These are phyloP conservation scores for Drosophila acutilabella DNA, from an alignment of 2,888 invertebrate species.

Conservation along the genomic window DNA sequence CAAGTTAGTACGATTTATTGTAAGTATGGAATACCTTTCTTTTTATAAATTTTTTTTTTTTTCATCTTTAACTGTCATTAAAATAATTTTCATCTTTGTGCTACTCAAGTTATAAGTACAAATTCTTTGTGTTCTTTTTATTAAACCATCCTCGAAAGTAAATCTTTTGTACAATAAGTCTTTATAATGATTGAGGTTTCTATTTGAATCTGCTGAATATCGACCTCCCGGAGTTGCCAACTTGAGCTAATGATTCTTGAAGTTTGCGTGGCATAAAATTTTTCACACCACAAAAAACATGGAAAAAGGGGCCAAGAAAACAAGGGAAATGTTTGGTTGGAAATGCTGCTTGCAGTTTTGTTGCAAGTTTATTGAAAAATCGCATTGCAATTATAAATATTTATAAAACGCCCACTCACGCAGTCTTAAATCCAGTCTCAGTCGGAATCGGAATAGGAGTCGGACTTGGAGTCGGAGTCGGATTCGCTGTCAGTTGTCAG, in stretches of 20 bases:
- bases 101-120: too few species aligned
- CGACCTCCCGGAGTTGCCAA: slow-evolving; percentile 14
- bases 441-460: slow-evolving; percentile 11
- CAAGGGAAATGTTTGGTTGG: slow-evolving; percentile 1
- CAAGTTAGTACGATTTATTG: too few species aligned
- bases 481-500: slow-evolving; percentile 19
- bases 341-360: slow-evolving; percentile 59
- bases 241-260: slow-evolving; percentile 11
- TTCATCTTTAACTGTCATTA: too few species aligned
- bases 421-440: slow-evolving; percentile 4
- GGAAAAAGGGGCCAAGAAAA: not conserved
- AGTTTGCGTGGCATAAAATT: slow-evolving; percentile 4
- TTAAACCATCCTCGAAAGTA: too few species aligned
- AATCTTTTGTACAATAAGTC: too few species aligned
- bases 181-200: not conserved
- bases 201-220: slow-evolving; percentile 1
- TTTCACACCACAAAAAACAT: slow-evolving; percentile 36
- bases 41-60: too few species aligned
- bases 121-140: too few species aligned
- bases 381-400: slow-evolving; percentile 71
- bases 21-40: too few species aligned
- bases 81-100: too few species aligned
- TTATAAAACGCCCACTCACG: slow-evolving; percentile 65
- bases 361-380: slow-evolving; percentile 61
- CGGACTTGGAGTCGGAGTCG: slow-evolving; percentile 1